Evolutionary conservation across 2,797 vertebrate species (phyloP).

Genomic region (Paratrypauchen microcephalus): DNA sequence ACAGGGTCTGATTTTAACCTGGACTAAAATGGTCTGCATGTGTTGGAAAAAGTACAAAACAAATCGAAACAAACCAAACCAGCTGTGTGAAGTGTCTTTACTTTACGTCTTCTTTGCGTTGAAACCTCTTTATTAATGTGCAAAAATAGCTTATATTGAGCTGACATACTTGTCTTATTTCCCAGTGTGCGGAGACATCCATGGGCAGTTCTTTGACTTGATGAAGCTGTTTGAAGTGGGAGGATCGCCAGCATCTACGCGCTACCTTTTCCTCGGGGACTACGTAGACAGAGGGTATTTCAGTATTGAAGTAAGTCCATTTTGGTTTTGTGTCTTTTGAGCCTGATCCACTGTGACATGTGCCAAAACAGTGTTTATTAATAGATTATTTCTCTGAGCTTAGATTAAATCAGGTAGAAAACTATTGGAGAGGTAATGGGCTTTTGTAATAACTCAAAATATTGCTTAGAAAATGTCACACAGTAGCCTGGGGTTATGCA

Average conservation of each 20-base stretch:
- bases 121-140: constrained; percentile 11
- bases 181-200: constrained; percentile 96
- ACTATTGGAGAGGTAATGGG: constrained; percentile 46
- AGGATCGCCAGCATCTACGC: constrained; percentile 95
- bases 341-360: constrained; percentile 48
- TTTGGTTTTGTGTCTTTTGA: constrained; percentile 24
- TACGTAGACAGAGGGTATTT: constrained; percentile 99
- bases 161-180: constrained; percentile 17
- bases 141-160: constrained; percentile 29
- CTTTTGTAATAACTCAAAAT: constrained; percentile 54
- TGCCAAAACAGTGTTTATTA: constrained; percentile 54
- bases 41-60: background rate
- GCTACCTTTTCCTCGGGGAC: constrained; percentile 98
- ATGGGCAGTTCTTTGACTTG: constrained; percentile 98
- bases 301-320: constrained; percentile 97
- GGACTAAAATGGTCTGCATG: too few species aligned
- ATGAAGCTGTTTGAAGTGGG: constrained; percentile 99
- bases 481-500: constrained; percentile 27
- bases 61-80: background rate
- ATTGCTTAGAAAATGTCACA: constrained; percentile 37
- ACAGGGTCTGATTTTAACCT: background rate
- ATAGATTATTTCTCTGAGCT: constrained; percentile 57
- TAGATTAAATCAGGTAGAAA: constrained; percentile 51
- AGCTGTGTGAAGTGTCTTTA: background rate
- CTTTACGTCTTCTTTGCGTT: constrained; percentile 1